Evolutionary conservation across 2,888 invertebrate genomes (phyloP).

Genomic region (Cotesia congregata): DNA sequence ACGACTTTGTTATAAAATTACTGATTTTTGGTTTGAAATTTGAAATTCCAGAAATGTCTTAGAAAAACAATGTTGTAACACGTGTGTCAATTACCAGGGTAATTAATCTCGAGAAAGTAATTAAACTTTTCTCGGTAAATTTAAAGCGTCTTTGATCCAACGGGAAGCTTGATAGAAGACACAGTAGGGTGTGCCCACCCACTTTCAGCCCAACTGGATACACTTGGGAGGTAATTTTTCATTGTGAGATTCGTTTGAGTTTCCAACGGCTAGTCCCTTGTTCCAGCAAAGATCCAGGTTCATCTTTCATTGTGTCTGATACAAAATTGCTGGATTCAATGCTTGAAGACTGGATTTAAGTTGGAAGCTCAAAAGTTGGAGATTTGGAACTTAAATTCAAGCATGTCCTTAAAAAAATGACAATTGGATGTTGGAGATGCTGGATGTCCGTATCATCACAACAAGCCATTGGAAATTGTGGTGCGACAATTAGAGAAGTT

Average conservation of each 20-base stretch:
- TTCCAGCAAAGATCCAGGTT: background rate
- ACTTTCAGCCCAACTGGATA: background rate
- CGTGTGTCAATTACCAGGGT: conserved; percentile 66
- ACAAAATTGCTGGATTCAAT: background rate
- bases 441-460: background rate
- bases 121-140: conserved; percentile 65
- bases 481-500: background rate
- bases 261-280: conserved; percentile 9
- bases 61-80: conserved; percentile 37
- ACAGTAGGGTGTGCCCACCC: background rate
- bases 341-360: background rate
- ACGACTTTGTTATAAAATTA: background rate
- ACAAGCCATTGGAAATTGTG: background rate
- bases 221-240: conserved; percentile 51
- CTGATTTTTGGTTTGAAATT: too few relatives aligned
- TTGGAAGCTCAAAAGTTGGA: too few relatives aligned
- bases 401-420: too few relatives aligned
- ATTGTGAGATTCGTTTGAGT: conserved; percentile 41
- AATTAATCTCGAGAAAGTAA: conserved; percentile 67
- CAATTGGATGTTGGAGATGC: background rate
- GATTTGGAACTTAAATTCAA: too few relatives aligned
- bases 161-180: background rate
- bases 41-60: too few relatives aligned
- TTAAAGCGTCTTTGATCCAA: conserved; percentile 32
- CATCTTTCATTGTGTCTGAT: background rate